phyloP scores from a whole-genome alignment of 2,113 vertebrate species.

The Tapirus terrestris region DNA sequence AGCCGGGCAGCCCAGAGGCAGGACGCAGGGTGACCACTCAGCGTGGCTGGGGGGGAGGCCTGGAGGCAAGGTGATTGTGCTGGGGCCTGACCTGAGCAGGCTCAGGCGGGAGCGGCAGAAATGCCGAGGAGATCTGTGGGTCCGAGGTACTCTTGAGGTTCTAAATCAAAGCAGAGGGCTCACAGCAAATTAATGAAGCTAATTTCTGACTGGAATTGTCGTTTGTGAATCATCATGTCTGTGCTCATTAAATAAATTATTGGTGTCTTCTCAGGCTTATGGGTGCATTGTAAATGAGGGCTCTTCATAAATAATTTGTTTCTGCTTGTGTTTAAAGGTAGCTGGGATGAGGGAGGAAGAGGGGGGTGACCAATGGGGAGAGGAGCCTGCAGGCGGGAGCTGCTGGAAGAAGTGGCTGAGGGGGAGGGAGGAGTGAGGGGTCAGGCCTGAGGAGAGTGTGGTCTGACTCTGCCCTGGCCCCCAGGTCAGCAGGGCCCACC shows the following conservation, averaged over 20 bases:
- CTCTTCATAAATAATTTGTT: slow-evolving; percentile 87
- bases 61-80: background rate
- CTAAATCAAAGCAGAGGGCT: slow-evolving; percentile 84
- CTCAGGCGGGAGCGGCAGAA: background rate
- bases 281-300: slow-evolving; percentile 85
- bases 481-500: background rate
- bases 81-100: background rate
- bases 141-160: slow-evolving; percentile 71
- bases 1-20: background rate
- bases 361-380: too few species aligned
- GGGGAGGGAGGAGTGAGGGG: background rate
- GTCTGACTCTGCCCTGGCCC: background rate
- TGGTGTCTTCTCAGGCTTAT: slow-evolving; percentile 87
- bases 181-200: slow-evolving; percentile 88
- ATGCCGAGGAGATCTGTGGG: background rate
- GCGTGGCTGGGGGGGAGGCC: background rate
- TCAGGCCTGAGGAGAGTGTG: background rate
- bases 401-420: background rate
- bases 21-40: background rate
- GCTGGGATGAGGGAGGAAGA: slow-evolving; percentile 32
- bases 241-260: slow-evolving; percentile 90
- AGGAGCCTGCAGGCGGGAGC: background rate
- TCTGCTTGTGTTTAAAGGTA: slow-evolving; percentile 80
- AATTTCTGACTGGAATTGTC: slow-evolving; percentile 88
- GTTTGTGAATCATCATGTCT: slow-evolving; percentile 86